phyloP scores from a whole-genome alignment of 2,797 vertebrate species.

The Sylvilagus floridanus region DNA sequence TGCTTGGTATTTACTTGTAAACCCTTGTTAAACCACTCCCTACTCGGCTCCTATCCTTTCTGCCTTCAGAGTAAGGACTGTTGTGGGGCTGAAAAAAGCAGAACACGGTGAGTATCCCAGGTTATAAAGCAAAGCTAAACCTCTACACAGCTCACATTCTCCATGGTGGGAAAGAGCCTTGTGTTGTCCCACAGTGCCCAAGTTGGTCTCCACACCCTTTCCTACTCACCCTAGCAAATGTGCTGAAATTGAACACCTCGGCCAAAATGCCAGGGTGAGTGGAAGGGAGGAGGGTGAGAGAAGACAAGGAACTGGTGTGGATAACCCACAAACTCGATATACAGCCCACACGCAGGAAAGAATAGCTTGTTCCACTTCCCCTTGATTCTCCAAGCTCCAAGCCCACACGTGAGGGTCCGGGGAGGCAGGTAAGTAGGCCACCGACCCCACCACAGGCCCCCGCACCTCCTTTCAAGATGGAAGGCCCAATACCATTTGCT shows the following conservation, averaged over 20 bases:
- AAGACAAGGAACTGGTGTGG: background rate
- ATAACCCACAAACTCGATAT: constrained; percentile 41
- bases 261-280: background rate
- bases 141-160: background rate
- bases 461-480: constrained; percentile 27
- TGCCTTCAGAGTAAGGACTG: background rate
- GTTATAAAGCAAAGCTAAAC: background rate
- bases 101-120: background rate
- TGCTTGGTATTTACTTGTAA: background rate
- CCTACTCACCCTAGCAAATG: background rate
- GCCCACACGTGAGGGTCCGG: constrained; percentile 26
- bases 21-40: background rate
- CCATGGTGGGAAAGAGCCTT: background rate
- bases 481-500: background rate
- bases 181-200: fast-evolving
- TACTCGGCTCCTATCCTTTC: background rate
- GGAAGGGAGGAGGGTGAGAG: background rate
- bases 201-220: background rate
- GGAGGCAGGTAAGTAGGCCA: background rate
- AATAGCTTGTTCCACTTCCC: constrained; percentile 48
- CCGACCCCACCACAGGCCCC: background rate
- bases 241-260: background rate
- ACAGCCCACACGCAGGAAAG: constrained; percentile 28
- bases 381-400: constrained; percentile 59
- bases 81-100: background rate